Evolutionary conservation across 1,140 invertebrate species (phyloP).

Genomic region (Formica exsecta): DNA sequence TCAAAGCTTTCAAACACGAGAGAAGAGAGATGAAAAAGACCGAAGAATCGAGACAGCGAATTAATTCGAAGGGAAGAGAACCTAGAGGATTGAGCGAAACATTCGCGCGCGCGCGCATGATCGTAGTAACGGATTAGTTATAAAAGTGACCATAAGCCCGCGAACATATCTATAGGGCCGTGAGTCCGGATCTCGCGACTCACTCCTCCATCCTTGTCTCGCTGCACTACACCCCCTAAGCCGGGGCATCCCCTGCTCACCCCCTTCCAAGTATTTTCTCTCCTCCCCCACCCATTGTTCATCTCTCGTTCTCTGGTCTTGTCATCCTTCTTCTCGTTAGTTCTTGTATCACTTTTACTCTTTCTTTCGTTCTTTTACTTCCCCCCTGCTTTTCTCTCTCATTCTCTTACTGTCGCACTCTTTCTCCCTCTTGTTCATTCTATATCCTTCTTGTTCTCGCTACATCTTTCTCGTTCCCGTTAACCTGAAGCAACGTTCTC

Average conservation of each 20-base stretch:
- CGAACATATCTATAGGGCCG: constrained; percentile 68
- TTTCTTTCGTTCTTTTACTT: constrained; percentile 59
- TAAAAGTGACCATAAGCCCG: constrained; percentile 74
- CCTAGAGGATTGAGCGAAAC: constrained; percentile 53
- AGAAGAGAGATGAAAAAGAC: constrained; percentile 58
- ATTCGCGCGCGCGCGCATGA: constrained; percentile 57
- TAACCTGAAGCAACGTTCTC: constrained; percentile 60
- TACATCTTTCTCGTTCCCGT: constrained; percentile 63
- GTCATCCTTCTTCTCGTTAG: constrained; percentile 66
- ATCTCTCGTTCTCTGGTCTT: constrained; percentile 79
- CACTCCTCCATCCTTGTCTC: constrained; percentile 46
- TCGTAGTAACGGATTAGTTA: constrained; percentile 82
- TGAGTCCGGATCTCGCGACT: constrained; percentile 65
- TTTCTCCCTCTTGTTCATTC: constrained; percentile 36
- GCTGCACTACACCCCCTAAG: constrained; percentile 43
- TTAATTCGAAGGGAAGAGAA: constrained; percentile 33
- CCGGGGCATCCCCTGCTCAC: constrained; percentile 39
- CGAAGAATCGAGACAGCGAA: constrained; percentile 52
- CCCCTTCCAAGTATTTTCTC: constrained; percentile 58
- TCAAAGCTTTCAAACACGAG: not conserved
- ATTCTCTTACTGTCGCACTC: not conserved
- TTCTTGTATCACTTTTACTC: constrained; percentile 35
- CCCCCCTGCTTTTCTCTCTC: constrained; percentile 34
- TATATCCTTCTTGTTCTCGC: constrained; percentile 43
- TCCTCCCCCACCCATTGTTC: constrained; percentile 83